These are phyloP conservation scores for Onthophagus sagittarius DNA, from an alignment of 2,888 invertebrate genomes.

Conservation along the genomic window DNA sequence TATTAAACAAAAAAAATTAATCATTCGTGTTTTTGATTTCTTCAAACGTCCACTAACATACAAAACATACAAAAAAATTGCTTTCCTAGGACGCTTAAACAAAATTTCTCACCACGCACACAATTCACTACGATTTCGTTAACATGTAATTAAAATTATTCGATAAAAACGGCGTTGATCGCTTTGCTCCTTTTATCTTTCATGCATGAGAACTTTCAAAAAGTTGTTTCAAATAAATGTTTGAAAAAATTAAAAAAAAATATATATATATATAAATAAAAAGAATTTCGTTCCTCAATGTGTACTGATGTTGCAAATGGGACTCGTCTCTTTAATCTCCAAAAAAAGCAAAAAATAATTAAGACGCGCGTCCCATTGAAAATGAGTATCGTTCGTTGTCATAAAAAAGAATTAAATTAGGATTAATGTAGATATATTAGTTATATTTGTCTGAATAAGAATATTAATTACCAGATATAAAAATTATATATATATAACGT, in stretches of 20 bases:
- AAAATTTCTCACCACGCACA: neutral
- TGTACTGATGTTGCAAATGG: neutral
- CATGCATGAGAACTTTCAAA: constrained; percentile 2
- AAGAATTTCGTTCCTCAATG: constrained; percentile 16
- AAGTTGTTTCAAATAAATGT: constrained; percentile 18
- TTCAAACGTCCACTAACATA: neutral
- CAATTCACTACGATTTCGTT: neutral
- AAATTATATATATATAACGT: constrained; percentile 19
- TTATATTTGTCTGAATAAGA: constrained; percentile 42
- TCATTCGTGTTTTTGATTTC: neutral
- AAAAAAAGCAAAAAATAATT: constrained; percentile 33
- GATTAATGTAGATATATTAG: constrained; percentile 44
- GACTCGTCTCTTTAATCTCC: neutral
- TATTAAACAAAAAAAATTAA: too few relatives aligned
- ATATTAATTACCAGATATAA: constrained; percentile 11
- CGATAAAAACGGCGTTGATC: neutral
- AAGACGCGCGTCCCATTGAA: constrained; percentile 31
- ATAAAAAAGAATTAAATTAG: constrained; percentile 35
- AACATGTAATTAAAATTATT: constrained; percentile 1
- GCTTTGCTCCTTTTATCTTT: neutral
- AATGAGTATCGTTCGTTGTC: constrained; percentile 41
- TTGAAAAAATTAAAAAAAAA: constrained; percentile 1
- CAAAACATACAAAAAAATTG: neutral
- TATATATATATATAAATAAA: constrained; percentile 1
- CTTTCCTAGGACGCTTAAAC: neutral